A percentile compares a stretch with the other conserved stretches of the same genome.
phyloP scores from a whole-genome alignment of 2,797 vertebrate genomes.

The Notolabrus celidotus region DNA sequence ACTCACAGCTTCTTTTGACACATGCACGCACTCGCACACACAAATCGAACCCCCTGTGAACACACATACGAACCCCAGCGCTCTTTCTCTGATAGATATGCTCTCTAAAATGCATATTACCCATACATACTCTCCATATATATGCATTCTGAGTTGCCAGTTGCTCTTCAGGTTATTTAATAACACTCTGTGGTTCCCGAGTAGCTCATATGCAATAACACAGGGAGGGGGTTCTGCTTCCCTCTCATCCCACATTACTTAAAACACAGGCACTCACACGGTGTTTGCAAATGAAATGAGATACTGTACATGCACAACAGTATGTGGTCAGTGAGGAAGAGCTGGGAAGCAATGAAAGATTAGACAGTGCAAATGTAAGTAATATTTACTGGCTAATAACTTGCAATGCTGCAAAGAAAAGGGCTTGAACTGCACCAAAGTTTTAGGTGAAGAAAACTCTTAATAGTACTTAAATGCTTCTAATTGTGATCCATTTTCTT shows the following conservation, averaged over 20 bases:
- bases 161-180: slow-evolving; percentile 45
- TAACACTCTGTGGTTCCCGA: slow-evolving; percentile 41
- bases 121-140: neutral
- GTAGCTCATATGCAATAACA: slow-evolving; percentile 31
- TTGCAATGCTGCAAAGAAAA: neutral
- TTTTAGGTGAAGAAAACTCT: neutral
- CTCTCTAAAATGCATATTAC: slow-evolving; percentile 29
- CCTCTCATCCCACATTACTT: slow-evolving; percentile 47
- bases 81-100: slow-evolving; percentile 39
- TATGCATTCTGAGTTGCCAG: slow-evolving; percentile 15
- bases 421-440: neutral
- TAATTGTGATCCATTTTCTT: neutral
- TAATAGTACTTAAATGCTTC: neutral
- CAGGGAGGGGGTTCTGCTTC: slow-evolving; percentile 22
- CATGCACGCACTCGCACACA: slow-evolving; percentile 29
- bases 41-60: neutral
- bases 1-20: slow-evolving; percentile 61
- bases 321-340: slow-evolving; percentile 1
- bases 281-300: slow-evolving; percentile 31
- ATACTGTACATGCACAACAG: neutral
- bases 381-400: neutral
- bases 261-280: slow-evolving; percentile 35
- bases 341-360: neutral
- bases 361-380: slow-evolving; percentile 5
- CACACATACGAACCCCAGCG: neutral